Evolutionary conservation across 1,140 invertebrate genomes (phyloP), one percentile per base, ranked within the genome.

Genomic region (Sycophaga agraensis): DNA sequence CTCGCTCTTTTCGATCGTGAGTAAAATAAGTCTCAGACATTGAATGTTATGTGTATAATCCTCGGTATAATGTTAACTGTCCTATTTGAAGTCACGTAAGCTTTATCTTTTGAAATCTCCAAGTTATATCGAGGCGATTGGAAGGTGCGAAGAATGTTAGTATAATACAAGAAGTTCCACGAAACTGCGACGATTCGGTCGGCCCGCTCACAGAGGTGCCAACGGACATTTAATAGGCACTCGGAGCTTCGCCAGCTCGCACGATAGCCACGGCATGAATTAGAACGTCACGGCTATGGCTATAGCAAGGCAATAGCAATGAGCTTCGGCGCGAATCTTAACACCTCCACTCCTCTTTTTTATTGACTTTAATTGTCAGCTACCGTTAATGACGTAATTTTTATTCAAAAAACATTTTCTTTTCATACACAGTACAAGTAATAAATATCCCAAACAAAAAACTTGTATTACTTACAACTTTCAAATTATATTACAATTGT

Each of bases 231-330:
- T 65, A 66, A 66, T 65, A 66, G 65, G 62, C 62, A 63, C 54
- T 16, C 43, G 59, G 17, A 35, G 53, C 50, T 48, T 53, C 43
- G 53, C 49, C n/a, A n/a, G n/a, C 56, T 35, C 42, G 16, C 19
- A 19, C 50, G 34, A 57, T 59, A 57, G 39, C 24, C 57, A 63
- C 62, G 65, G 57, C 67, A 63, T 68, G 65, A 68, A 68, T 68
- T 65, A 66, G 63, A 66, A 65, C 67, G 62, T 60, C 56, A 49
- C 42, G 37, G 34, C 58, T 59, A 64, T 68, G 64, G 60, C n/a
- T n/a, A n/a, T n/a, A n/a, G n/a, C 60, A 51, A 58, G 39, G 64
- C 62, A 68, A 68, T 68, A 64, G 55, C 58, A 64, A 68, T 66
- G 64, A 68, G 61, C 50, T 54, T 63, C 51, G 28, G 49, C 34